phyloP scores from a whole-genome alignment of 2,113 vertebrate species.

The Penelope pileata region DNA sequence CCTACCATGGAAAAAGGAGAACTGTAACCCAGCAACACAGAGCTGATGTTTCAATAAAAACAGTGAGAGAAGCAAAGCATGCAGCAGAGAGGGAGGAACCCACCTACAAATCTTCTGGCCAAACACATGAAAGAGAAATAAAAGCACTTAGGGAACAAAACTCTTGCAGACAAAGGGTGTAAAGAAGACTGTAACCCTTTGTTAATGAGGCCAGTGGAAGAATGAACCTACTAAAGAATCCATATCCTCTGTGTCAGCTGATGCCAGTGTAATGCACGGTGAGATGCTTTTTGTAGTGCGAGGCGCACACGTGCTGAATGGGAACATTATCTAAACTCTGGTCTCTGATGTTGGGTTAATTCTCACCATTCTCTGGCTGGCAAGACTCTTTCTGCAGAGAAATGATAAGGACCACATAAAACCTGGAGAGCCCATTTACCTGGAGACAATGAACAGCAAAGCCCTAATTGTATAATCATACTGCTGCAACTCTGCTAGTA shows the following conservation, averaged over 20 bases:
- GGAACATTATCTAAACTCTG: not conserved
- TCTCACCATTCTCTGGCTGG: not conserved
- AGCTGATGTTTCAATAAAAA: not conserved
- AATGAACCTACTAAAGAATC: not conserved
- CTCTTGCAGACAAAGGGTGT: not conserved
- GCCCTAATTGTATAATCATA: not conserved
- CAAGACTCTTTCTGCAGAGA: not conserved
- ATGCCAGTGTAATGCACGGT: fast-evolving
- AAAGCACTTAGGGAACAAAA: not conserved
- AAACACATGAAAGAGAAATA: not conserved
- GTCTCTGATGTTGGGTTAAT: not conserved
- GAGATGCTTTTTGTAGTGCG: fast-evolving
- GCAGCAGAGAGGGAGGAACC: not conserved
- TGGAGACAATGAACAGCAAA: not conserved
- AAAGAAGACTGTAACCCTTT: not conserved
- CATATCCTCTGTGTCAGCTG: not conserved
- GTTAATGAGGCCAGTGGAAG: not conserved
- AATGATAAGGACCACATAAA: not conserved
- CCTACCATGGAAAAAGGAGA: not conserved
- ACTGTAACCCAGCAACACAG: not conserved
- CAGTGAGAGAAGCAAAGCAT: not conserved
- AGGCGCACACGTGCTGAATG: fast-evolving
- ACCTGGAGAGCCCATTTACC: not conserved
- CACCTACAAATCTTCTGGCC: not conserved
- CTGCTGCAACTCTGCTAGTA: not conserved